Conservation (phyloP, 2,797 vertebrate species). For the Anolis apletophallus region DNA sequence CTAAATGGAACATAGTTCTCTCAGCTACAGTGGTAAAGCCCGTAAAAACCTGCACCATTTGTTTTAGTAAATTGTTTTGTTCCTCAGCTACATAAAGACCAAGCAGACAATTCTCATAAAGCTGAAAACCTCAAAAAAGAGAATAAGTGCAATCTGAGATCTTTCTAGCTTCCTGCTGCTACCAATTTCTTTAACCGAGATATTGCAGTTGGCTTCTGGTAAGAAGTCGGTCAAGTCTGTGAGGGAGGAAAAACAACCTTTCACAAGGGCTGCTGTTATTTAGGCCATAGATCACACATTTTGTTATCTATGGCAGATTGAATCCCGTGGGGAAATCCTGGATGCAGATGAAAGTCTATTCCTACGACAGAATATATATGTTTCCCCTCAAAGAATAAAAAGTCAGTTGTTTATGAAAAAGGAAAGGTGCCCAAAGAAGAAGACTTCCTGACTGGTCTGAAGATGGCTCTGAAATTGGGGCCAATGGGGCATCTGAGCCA, state of each 20-base stretch:
- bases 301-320: constrained; percentile 2
- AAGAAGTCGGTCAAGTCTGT: constrained; percentile 40
- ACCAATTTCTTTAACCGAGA: constrained; percentile 50
- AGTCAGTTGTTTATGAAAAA: constrained; percentile 3
- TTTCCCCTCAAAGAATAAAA: background rate
- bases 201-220: constrained; percentile 61
- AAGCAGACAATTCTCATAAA: constrained; percentile 42
- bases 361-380: background rate
- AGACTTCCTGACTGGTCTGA: background rate
- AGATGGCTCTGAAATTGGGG: background rate
- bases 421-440: background rate
- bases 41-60: background rate
- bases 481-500: constrained; percentile 6
- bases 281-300: constrained; percentile 12
- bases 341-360: background rate
- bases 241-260: background rate
- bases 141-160: constrained; percentile 36
- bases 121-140: constrained; percentile 50
- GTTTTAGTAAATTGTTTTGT: background rate
- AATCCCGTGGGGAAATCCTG: constrained; percentile 35
- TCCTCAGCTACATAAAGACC: constrained; percentile 42
- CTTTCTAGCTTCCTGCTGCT: constrained; percentile 41
- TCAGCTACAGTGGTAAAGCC: background rate
- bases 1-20: background rate
- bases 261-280: constrained; percentile 43